Conservation (phyloP, 2,888 invertebrate genomes). For the Unio pictorum region DNA sequence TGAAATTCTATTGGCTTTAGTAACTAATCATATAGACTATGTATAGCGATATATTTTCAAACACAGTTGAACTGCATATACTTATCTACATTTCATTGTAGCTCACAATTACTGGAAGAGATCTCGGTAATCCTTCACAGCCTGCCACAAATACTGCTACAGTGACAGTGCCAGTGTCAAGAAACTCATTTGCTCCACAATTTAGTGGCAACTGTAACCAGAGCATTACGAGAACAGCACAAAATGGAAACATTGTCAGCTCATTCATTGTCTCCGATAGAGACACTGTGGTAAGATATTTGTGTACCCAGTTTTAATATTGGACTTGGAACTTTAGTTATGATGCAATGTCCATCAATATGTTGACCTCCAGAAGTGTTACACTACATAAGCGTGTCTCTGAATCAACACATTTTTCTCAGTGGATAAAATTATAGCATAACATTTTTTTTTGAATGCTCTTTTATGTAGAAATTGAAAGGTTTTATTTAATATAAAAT, state of each 20-base stretch:
- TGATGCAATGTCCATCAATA: not conserved
- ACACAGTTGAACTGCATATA: not conserved
- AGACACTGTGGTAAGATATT: too few species aligned
- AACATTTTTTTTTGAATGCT: too few species aligned
- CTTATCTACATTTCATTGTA: constrained; percentile 4
- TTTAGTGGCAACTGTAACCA: constrained; percentile 4
- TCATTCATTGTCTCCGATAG: not conserved
- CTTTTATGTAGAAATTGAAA: too few species aligned
- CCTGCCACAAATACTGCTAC: constrained; percentile 23
- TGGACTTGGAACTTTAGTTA: not conserved
- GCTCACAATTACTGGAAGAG: constrained; percentile 33
- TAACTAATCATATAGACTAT: too few species aligned
- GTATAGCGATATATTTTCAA: not conserved
- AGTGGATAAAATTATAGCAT: too few species aligned
- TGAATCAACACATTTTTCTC: too few species aligned
- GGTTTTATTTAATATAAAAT: too few species aligned
- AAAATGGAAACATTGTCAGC: constrained; percentile 4
- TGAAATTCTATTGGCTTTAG: too few species aligned
- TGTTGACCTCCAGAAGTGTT: not conserved
- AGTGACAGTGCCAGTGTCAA: constrained; percentile 24
- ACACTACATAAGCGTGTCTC: too few species aligned
- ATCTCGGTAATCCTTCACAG: constrained; percentile 31
- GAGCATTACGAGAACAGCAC: constrained; percentile 9
- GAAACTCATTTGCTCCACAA: constrained; percentile 32
- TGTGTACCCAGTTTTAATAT: not conserved